Conservation (phyloP, 1,140 invertebrate genomes). For the Pinna nobilis region DNA sequence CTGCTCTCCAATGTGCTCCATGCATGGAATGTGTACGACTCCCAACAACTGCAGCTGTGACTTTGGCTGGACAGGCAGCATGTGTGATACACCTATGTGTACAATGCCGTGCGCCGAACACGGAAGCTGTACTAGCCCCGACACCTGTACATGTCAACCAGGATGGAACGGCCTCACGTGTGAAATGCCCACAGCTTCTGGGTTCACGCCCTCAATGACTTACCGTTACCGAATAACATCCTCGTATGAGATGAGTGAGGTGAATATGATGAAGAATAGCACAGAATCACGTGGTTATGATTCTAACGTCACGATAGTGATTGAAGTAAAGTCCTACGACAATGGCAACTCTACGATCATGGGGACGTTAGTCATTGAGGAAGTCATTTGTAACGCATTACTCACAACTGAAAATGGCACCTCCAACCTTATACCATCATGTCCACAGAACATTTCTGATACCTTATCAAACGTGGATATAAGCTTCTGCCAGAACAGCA, state of each 20-base stretch:
- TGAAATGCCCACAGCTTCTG: conserved; percentile 8
- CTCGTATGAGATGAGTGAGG: not conserved
- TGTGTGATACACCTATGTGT: not conserved
- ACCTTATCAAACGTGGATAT: not conserved
- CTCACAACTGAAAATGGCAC: too few relatives aligned
- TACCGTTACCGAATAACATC: not conserved
- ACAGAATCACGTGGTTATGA: not conserved
- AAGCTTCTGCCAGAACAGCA: not conserved
- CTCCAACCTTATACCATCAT: too few relatives aligned
- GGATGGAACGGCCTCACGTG: conserved; percentile 14
- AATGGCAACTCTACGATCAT: too few relatives aligned
- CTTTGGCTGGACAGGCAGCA: not conserved
- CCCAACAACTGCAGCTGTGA: not conserved
- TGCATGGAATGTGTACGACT: not conserved
- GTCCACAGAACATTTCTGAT: not conserved
- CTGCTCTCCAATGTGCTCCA: not conserved
- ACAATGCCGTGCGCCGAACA: not conserved
- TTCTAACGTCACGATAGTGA: conserved; percentile 3
- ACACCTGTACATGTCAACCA: conserved; percentile 3
- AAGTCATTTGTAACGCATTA: too few relatives aligned
- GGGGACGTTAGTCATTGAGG: too few relatives aligned
- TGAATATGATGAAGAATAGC: conserved; percentile 4
- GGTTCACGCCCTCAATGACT: not conserved
- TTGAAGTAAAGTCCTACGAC: too few relatives aligned
- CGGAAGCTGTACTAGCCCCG: not conserved